A percentile compares a stretch with the other conserved stretches of the same genome.
Conservation (phyloP, 53 echinoderm and acorn worm genomes). For the Echinarachnius parma region DNA sequence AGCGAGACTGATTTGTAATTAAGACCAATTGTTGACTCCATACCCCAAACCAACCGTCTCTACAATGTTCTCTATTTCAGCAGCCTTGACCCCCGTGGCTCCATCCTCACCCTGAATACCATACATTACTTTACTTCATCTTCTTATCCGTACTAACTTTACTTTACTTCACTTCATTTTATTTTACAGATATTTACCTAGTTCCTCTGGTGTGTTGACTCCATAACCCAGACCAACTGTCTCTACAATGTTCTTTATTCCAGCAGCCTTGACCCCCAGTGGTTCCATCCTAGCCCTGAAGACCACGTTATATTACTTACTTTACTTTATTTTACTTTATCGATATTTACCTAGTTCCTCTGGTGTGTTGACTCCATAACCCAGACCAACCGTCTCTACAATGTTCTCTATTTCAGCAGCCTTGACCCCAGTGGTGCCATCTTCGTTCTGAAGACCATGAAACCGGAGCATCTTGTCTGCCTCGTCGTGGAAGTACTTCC, state of each 20-base stretch:
- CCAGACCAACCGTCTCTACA: conserved; percentile 62
- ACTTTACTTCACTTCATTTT: no score
- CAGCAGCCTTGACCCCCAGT: conserved; percentile 30
- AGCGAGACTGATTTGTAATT: no score
- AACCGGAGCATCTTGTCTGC: conserved; percentile 31
- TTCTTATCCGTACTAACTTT: no score
- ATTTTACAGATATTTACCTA: no score
- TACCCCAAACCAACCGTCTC: conserved; percentile 80
- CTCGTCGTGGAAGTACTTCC: conserved; percentile 68
- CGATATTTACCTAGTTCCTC: conserved; percentile 73
- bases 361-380: conserved; percentile 75
- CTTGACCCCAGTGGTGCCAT: conserved; percentile 23
- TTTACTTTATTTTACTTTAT: no score
- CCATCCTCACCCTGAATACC: conserved; percentile 54
- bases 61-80: conserved; percentile 14
- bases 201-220: conserved; percentile 76
- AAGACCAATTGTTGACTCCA: conserved; percentile 69
- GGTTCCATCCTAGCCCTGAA: no score
- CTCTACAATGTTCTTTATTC: conserved; percentile 24
- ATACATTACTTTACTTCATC: no score
- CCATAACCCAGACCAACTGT: conserved; percentile 81
- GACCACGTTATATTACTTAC: no score
- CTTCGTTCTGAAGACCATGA: conserved; percentile 51
- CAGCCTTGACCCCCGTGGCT: conserved; percentile 18
- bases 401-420: conserved; percentile 20